Conservation (phyloP, 2,888 invertebrate species). For the Rotaria sp. region DNA sequence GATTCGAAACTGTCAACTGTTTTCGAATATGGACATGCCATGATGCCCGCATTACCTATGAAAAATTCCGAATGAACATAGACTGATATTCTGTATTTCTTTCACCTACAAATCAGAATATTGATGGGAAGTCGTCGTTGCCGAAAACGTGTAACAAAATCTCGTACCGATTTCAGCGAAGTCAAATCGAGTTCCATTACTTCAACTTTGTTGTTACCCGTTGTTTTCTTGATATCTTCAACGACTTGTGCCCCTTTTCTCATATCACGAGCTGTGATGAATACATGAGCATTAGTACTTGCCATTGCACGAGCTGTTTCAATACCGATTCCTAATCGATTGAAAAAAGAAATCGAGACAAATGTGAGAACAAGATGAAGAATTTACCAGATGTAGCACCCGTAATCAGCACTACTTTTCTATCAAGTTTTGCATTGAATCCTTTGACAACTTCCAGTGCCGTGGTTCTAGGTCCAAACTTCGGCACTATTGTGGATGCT, state of each 20-base stretch:
- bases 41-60: too few relatives aligned
- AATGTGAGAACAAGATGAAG: too few relatives aligned
- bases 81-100: too few relatives aligned
- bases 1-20: slow-evolving; percentile 43
- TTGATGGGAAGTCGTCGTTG: slow-evolving; percentile 25
- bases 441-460: too few relatives aligned
- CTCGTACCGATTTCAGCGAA: slow-evolving; percentile 25
- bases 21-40: neutral
- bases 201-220: slow-evolving; percentile 27
- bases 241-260: slow-evolving; percentile 67
- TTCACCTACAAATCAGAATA: slow-evolving; percentile 16
- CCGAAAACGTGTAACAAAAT: slow-evolving; percentile 29
- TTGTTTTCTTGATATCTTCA: slow-evolving; percentile 11
- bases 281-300: slow-evolving; percentile 76
- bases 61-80: too few relatives aligned
- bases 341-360: too few relatives aligned
- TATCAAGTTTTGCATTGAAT: too few relatives aligned
- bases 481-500: too few relatives aligned
- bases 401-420: too few relatives aligned
- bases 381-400: too few relatives aligned
- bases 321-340: slow-evolving; percentile 79
- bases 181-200: slow-evolving; percentile 12
- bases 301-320: slow-evolving; percentile 82
- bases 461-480: too few relatives aligned
- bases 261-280: slow-evolving; percentile 71